These are phyloP conservation scores for Hypanus sabinus DNA, from an alignment of 2,113 vertebrate species.

Conservation along the genomic window DNA sequence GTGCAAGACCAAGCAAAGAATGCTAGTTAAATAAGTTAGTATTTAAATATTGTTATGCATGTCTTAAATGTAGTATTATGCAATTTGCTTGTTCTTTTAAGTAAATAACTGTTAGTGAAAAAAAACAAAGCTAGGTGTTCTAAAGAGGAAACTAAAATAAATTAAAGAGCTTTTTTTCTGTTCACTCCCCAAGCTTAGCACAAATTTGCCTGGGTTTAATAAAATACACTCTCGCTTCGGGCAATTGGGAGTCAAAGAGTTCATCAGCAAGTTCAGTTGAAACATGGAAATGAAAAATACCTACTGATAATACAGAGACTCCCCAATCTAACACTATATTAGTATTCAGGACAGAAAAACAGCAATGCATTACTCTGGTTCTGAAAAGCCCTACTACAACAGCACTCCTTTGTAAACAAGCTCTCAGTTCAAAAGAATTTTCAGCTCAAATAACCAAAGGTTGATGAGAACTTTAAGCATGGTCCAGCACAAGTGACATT, in stretches of 20 bases:
- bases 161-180: neutral
- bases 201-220: neutral
- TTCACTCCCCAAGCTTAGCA: neutral
- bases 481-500: neutral
- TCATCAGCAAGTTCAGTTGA: neutral
- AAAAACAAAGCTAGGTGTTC: neutral
- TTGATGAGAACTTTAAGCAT: neutral
- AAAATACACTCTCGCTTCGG: neutral
- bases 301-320: neutral
- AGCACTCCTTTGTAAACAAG: neutral
- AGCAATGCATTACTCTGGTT: neutral
- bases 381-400: slow-evolving; percentile 5
- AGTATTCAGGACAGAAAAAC: slow-evolving; percentile 21
- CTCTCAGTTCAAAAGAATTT: slow-evolving; percentile 23
- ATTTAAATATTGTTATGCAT: neutral
- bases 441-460: neutral
- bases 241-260: neutral
- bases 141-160: neutral
- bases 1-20: neutral
- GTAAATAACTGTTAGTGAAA: neutral
- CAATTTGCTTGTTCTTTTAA: neutral
- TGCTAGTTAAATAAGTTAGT: neutral
- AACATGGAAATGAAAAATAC: neutral
- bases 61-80: neutral
- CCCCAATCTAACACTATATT: neutral